A percentile compares a stretch with the other conserved stretches of the same genome.
These are phyloP conservation scores for Oscheius sp. DNA, from an alignment of 2,888 invertebrate genomes.

Conservation along the genomic window DNA sequence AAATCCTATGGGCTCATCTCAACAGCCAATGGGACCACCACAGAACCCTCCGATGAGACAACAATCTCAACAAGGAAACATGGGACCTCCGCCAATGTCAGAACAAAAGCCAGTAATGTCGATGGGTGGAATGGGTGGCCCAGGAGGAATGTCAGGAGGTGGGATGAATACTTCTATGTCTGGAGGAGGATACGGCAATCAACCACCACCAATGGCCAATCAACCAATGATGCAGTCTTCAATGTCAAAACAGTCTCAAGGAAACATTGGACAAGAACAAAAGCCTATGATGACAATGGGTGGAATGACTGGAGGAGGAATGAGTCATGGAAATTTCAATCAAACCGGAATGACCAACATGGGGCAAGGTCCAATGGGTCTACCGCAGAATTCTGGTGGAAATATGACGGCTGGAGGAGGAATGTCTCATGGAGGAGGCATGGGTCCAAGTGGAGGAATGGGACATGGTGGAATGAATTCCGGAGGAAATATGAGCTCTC, in stretches of 20 bases:
- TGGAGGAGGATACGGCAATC: constrained; percentile 11
- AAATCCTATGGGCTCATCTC: neutral
- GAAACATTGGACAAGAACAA: neutral
- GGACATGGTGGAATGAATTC: too few relatives aligned
- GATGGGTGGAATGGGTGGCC: neutral
- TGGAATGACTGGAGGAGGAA: neutral
- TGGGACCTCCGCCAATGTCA: neutral
- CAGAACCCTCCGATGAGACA: neutral
- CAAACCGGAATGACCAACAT: neutral
- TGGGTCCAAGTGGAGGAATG: too few relatives aligned
- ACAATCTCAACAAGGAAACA: neutral
- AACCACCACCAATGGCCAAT: constrained; percentile 14
- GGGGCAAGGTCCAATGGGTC: neutral
- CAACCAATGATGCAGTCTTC: neutral
- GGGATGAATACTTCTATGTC: constrained; percentile 4
- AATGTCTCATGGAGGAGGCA: neutral
- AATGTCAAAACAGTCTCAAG: neutral
- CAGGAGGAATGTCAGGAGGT: neutral
- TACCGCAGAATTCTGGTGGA: too few relatives aligned
- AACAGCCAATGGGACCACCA: neutral
- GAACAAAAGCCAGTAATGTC: neutral
- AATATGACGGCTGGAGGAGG: neutral
- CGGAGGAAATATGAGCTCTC: too few relatives aligned
- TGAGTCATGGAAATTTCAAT: too few relatives aligned
- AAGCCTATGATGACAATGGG: neutral